A percentile compares a stretch with the other conserved stretches of the same genome.
Conservation (phyloP, 2,888 invertebrate species). For the Parnassius orleans region DNA sequence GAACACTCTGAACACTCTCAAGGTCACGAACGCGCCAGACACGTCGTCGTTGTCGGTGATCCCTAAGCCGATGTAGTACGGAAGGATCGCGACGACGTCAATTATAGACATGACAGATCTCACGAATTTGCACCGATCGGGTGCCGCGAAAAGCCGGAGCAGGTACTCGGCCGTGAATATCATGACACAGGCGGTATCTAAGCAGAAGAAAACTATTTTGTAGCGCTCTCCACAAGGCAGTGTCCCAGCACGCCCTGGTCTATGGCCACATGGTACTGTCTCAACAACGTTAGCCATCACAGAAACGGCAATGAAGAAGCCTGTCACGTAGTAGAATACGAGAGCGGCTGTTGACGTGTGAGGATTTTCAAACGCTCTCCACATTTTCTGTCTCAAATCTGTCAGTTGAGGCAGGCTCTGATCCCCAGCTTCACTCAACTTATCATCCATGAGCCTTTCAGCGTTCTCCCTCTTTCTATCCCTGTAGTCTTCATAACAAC, state of each 20-base stretch:
- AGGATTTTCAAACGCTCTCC: constrained; percentile 99
- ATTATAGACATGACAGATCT: constrained; percentile 99
- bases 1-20: constrained; percentile 99
- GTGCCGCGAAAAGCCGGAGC: constrained; percentile 97
- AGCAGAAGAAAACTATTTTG: constrained; percentile 98
- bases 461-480: constrained; percentile 99
- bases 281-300: constrained; percentile 99
- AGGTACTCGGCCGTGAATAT: constrained; percentile 99
- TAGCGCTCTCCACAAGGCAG: constrained; percentile 98
- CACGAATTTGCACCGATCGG: constrained; percentile 98
- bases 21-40: constrained; percentile 98
- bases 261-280: constrained; percentile 95
- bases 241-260: constrained; percentile 92
- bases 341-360: constrained; percentile 99
- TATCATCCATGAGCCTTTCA: constrained; percentile 98
- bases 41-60: constrained; percentile 99
- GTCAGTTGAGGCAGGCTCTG: constrained; percentile 93
- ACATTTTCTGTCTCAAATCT: constrained; percentile 97
- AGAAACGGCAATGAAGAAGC: constrained; percentile 99
- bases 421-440: constrained; percentile 94
- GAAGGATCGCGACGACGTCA: constrained; percentile 99
- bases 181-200: constrained; percentile 99
- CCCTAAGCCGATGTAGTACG: constrained; percentile 98
- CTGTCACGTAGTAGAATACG: constrained; percentile 99
- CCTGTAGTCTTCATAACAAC: constrained; percentile 99